Conservation (phyloP, 2,888 invertebrate genomes). For the Synanthedon myopaeformis region DNA sequence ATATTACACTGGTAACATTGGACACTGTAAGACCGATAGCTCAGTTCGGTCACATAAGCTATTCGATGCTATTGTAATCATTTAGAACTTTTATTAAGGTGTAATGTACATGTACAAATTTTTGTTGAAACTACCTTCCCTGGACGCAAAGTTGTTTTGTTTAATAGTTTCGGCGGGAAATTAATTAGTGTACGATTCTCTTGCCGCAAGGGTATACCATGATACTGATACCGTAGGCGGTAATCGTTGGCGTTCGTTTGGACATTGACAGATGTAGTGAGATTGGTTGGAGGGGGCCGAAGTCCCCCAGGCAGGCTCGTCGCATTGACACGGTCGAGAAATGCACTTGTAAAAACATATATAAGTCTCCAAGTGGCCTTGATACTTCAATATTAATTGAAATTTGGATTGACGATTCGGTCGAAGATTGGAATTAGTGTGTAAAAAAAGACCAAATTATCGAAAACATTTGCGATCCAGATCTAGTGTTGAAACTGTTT, state of each 20-base stretch:
- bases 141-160: slow-evolving; percentile 38
- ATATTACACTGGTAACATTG: not conserved
- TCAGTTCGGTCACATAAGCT: not conserved
- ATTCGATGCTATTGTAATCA: slow-evolving; percentile 7
- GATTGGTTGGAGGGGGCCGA: slow-evolving; percentile 13
- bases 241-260: slow-evolving; percentile 41
- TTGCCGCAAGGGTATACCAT: slow-evolving; percentile 68
- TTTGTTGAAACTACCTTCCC: slow-evolving; percentile 44
- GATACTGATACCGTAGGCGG: slow-evolving; percentile 55
- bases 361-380: slow-evolving; percentile 68
- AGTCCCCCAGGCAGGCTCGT: slow-evolving; percentile 31
- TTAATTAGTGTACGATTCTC: slow-evolving; percentile 39
- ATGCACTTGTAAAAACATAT: slow-evolving; percentile 41
- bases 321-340: slow-evolving; percentile 42
- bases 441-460: slow-evolving; percentile 64
- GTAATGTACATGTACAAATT: slow-evolving; percentile 50
- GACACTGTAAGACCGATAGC: not conserved
- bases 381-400: slow-evolving; percentile 66
- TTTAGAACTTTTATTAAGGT: slow-evolving; percentile 16
- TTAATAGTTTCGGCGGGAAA: slow-evolving; percentile 59
- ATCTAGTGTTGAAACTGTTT: slow-evolving; percentile 63
- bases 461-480: slow-evolving; percentile 57
- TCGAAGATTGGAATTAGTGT: slow-evolving; percentile 65
- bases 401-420: slow-evolving; percentile 61
- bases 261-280: slow-evolving; percentile 18